phyloP scores from a whole-genome alignment of 2,797 vertebrate genomes.

The Hippocampus kuda region DNA sequence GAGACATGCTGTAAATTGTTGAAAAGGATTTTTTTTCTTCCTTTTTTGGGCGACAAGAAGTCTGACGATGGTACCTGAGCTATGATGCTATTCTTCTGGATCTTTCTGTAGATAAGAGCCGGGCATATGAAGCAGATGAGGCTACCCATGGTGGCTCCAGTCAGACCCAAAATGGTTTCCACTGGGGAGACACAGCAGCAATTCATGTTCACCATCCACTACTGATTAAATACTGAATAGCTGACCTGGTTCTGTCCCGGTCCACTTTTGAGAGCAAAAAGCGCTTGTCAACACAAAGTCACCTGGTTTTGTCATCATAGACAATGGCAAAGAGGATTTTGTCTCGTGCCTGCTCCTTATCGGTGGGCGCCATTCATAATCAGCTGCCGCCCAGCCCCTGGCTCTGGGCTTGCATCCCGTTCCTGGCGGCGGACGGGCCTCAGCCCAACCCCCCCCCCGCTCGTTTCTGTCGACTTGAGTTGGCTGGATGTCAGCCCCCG shows the following conservation, averaged over 20 bases:
- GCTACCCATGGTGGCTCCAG: conserved; percentile 96
- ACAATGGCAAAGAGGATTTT: neutral
- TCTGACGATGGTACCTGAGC: conserved; percentile 72
- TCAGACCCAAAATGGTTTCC: conserved; percentile 92
- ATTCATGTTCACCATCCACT: neutral
- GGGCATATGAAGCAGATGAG: conserved; percentile 98
- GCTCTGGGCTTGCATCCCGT: conserved; percentile 11
- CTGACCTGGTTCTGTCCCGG: neutral
- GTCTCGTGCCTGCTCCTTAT: conserved; percentile 2
- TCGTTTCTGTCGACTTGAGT: conserved; percentile 24
- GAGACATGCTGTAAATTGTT: neutral
- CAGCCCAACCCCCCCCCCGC: conserved; percentile 18
- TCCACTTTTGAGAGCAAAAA: neutral
- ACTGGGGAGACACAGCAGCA: conserved; percentile 59
- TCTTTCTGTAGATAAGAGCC: conserved; percentile 89
- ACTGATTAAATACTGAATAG: neutral
- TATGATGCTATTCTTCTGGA: conserved; percentile 80
- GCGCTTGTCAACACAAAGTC: neutral
- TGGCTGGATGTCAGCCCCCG: conserved; percentile 48
- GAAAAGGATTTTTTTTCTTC: too few relatives aligned
- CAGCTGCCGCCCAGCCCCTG: conserved; percentile 8
- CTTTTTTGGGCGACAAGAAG: neutral
- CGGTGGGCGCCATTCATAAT: conserved; percentile 18
- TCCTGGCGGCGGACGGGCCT: conserved; percentile 31
- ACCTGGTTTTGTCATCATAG: neutral